Evolutionary conservation across 2,113 vertebrate species (phyloP).

Genomic region (Sminthopsis crassicaudata): DNA sequence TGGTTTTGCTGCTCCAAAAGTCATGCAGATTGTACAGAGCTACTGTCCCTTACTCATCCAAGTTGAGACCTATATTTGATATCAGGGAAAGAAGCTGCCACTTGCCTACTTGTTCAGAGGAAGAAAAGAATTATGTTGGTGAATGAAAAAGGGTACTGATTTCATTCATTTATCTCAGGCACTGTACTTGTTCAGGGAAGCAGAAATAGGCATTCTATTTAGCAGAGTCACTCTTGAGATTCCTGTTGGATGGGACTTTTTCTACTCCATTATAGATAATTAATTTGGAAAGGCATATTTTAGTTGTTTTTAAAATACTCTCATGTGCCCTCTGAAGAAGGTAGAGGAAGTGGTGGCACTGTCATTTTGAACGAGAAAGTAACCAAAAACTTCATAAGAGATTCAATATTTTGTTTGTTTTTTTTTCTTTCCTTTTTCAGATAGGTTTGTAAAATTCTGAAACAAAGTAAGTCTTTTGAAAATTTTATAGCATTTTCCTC

Average conservation of each 20-base stretch:
- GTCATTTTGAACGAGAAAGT: not conserved
- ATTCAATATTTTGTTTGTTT: not conserved
- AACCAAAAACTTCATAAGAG: not conserved
- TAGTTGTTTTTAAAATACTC: not conserved
- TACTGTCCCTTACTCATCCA: not conserved
- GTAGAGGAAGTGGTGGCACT: not conserved
- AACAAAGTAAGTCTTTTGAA: not conserved
- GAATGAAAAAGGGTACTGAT: not conserved
- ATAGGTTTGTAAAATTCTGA: not conserved
- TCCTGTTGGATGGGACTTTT: constrained; percentile 38
- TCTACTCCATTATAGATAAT: not conserved
- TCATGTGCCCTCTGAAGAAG: not conserved
- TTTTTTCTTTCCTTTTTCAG: not conserved
- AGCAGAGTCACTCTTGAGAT: constrained; percentile 1
- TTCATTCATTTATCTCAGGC: not conserved
- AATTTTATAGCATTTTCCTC: not conserved
- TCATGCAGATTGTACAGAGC: not conserved
- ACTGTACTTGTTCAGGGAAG: constrained; percentile 31
- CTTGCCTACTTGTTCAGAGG: not conserved
- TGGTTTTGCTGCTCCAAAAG: not conserved
- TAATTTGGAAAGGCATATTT: accelerated
- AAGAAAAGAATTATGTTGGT: accelerated
- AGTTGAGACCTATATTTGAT: not conserved
- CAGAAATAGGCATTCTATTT: not conserved
- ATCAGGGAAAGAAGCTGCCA: not conserved